phyloP scores from a whole-genome alignment of 1,140 invertebrate species.

The Drosophila navojoa region DNA sequence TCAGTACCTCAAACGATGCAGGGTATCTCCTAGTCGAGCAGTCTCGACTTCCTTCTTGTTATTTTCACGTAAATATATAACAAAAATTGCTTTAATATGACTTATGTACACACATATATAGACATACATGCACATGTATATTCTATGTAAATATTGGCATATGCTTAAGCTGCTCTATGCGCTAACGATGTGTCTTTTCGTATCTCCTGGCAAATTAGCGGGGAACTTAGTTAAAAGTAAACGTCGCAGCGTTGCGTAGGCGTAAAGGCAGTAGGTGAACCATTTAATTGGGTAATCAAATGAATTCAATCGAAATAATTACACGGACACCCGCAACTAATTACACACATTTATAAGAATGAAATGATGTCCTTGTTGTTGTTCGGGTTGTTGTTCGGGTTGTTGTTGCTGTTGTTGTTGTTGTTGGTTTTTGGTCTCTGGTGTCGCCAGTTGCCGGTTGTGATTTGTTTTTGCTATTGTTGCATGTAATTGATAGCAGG shows the following conservation, averaged over 20 bases:
- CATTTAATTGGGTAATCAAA: slow-evolving; percentile 36
- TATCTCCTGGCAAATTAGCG: background rate
- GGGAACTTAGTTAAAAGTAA: background rate
- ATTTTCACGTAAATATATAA: too few relatives aligned
- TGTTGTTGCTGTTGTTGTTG: slow-evolving; percentile 37
- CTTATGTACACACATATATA: too few relatives aligned
- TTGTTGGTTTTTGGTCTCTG: slow-evolving; percentile 7
- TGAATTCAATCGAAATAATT: slow-evolving; percentile 39
- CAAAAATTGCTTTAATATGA: too few relatives aligned
- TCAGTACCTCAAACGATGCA: too few relatives aligned
- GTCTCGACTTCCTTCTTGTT: too few relatives aligned
- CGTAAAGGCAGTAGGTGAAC: slow-evolving; percentile 7
- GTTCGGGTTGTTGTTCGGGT: slow-evolving; percentile 28
- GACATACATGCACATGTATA: too few relatives aligned
- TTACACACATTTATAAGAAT: slow-evolving; percentile 45
- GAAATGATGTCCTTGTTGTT: slow-evolving; percentile 8
- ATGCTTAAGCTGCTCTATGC: too few relatives aligned
- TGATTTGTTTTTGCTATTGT: slow-evolving; percentile 41
- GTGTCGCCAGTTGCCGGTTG: slow-evolving; percentile 14
- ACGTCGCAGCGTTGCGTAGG: too few relatives aligned
- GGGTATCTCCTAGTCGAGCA: too few relatives aligned
- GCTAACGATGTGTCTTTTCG: too few relatives aligned
- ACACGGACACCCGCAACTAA: slow-evolving; percentile 33
- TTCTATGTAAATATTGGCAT: too few relatives aligned
- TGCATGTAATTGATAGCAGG: slow-evolving; percentile 47